These are phyloP conservation scores for Phrynosoma platyrhinos DNA, from an alignment of 2,113 vertebrate species.

Conservation along the genomic window DNA sequence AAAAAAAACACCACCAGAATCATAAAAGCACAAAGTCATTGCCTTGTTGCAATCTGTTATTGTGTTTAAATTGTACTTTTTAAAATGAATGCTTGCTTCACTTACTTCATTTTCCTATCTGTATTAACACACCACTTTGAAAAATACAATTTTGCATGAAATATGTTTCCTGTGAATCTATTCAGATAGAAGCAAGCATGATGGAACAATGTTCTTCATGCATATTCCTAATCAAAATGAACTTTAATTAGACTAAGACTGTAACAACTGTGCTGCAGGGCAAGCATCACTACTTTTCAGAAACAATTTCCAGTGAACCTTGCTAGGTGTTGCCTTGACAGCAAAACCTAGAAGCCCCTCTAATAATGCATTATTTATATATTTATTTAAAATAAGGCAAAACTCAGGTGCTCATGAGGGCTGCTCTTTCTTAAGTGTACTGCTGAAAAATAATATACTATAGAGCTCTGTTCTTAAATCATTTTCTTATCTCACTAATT, in stretches of 20 bases:
- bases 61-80: conserved; percentile 32
- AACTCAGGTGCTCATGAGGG: neutral
- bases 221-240: conserved; percentile 47
- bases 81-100: conserved; percentile 7
- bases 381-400: neutral
- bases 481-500: conserved; percentile 4
- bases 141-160: neutral
- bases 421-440: neutral
- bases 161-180: neutral
- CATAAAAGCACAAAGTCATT: conserved; percentile 15
- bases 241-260: conserved; percentile 57
- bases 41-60: conserved; percentile 2
- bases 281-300: conserved; percentile 26
- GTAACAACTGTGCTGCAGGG: conserved; percentile 44
- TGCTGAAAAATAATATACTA: neutral
- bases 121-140: neutral
- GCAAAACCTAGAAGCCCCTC: conserved; percentile 6
- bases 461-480: neutral
- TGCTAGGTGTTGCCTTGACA: conserved; percentile 19
- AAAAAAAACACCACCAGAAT: neutral
- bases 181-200: neutral
- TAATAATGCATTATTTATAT: conserved; percentile 30
- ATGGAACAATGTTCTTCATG: neutral
- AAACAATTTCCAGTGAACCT: conserved; percentile 16
- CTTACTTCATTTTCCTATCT: conserved; percentile 33